Conservation (phyloP, 2,888 invertebrate genomes). For the Silvanus unidentatus region DNA sequence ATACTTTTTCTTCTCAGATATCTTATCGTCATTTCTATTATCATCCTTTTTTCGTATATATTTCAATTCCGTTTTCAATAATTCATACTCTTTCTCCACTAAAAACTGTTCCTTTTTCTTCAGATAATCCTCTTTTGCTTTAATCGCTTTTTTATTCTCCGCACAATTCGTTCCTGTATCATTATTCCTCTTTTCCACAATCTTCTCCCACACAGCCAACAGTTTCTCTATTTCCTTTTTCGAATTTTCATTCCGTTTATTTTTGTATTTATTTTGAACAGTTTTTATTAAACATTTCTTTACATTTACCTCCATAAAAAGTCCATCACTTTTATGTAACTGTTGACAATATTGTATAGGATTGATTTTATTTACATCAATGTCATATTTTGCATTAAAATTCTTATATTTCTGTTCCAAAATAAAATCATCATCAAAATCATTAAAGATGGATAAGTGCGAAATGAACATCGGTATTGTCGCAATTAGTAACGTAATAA, state of each 20-base stretch:
- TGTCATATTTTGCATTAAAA: background rate
- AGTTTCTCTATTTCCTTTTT: background rate
- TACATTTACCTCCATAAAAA: slow-evolving; percentile 2
- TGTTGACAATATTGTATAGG: slow-evolving; percentile 1
- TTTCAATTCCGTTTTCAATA: background rate
- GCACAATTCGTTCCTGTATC: background rate
- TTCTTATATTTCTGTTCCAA: background rate
- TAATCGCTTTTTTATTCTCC: background rate
- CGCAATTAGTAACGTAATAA: background rate
- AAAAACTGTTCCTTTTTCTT: slow-evolving; percentile 4
- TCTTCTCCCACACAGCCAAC: too few species aligned
- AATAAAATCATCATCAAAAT: background rate
- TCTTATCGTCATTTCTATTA: background rate
- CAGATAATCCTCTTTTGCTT: slow-evolving; percentile 2
- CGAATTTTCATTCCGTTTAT: background rate
- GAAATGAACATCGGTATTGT: slow-evolving; percentile 1
- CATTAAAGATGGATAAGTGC: background rate
- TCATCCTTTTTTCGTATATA: background rate
- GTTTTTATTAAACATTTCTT: slow-evolving; percentile 2
- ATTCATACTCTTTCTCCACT: slow-evolving; percentile 1
- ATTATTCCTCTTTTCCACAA: too few species aligned
- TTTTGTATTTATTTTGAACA: background rate
- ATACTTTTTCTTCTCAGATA: too few species aligned
- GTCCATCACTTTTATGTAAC: slow-evolving; percentile 3
- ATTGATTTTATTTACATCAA: background rate